Percentiles rank a stretch among this genome's conserved stretches.
Conservation (phyloP, 1,140 invertebrate genomes). For the Kradibia gibbosae region DNA sequence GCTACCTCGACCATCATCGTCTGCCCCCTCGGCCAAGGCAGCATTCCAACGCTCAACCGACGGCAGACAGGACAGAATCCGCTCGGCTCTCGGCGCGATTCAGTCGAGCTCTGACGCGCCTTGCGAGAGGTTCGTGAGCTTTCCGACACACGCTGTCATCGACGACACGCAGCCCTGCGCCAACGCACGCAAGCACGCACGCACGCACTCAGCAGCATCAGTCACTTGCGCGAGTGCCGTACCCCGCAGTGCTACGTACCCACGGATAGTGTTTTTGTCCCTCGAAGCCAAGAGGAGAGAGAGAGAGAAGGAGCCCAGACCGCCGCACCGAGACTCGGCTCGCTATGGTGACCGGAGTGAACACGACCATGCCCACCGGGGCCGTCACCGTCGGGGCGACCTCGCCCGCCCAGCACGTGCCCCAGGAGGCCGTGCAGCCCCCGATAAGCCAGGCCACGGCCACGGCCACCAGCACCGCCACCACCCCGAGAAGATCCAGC, state of each 20-base stretch:
- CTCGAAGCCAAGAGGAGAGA: too few relatives aligned
- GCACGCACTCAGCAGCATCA: too few relatives aligned
- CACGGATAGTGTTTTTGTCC: too few relatives aligned
- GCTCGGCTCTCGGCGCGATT: slow-evolving; percentile 41
- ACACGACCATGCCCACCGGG: slow-evolving; percentile 70
- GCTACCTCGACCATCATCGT: not conserved
- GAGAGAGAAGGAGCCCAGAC: not conserved
- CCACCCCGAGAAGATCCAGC: slow-evolving; percentile 62
- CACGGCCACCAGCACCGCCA: slow-evolving; percentile 59
- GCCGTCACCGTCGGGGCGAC: slow-evolving; percentile 70
- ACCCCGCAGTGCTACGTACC: too few relatives aligned
- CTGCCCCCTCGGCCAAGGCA: slow-evolving; percentile 30
- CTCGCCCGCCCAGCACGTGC: slow-evolving; percentile 70
- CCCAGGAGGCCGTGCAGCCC: slow-evolving; percentile 70
- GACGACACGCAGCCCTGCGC: too few relatives aligned
- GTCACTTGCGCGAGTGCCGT: too few relatives aligned
- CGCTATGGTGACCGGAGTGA: slow-evolving; percentile 70
- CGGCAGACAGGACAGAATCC: slow-evolving; percentile 6
- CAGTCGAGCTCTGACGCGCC: slow-evolving; percentile 67
- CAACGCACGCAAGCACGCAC: too few relatives aligned
- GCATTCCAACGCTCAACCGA: slow-evolving; percentile 65
- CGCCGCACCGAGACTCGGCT: not conserved
- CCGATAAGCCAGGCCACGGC: slow-evolving; percentile 65
- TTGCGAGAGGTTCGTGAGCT: slow-evolving; percentile 61
- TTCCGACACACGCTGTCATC: not conserved